These are phyloP conservation scores for Ictalurus punctatus DNA, from an alignment of 2,113 vertebrate genomes.

Conservation along the genomic window DNA sequence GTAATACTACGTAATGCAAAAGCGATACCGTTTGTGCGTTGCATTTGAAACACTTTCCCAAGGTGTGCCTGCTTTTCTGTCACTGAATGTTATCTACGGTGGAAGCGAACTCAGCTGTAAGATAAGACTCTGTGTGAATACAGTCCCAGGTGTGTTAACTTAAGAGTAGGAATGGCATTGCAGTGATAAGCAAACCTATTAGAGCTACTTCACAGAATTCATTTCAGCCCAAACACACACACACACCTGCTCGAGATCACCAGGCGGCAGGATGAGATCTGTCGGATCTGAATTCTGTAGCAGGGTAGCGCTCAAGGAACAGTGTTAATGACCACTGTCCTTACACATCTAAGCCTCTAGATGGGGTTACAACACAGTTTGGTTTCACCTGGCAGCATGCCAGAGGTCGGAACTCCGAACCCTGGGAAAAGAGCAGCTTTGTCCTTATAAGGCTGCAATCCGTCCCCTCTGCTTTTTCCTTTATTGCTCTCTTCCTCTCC, in stretches of 20 bases:
- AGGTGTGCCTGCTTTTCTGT: neutral
- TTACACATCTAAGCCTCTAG: slow-evolving; percentile 54
- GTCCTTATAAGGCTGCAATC: slow-evolving; percentile 80
- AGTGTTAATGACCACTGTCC: slow-evolving; percentile 7
- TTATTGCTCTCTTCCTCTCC: slow-evolving; percentile 71
- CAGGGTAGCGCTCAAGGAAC: neutral
- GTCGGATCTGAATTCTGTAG: neutral
- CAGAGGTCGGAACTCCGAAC: slow-evolving; percentile 70
- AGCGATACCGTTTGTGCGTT: neutral
- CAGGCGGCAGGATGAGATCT: neutral
- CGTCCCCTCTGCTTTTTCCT: slow-evolving; percentile 77
- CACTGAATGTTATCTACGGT: neutral
- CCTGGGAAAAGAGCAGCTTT: slow-evolving; percentile 79
- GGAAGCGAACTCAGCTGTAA: neutral
- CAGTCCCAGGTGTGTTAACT: neutral
- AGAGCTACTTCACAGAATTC: neutral
- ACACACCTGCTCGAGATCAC: neutral
- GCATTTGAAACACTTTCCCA: neutral
- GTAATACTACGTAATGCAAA: neutral
- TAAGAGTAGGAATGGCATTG: neutral
- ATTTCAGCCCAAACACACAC: neutral
- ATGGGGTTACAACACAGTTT: slow-evolving; percentile 61
- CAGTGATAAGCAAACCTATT: neutral
- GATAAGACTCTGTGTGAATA: neutral
- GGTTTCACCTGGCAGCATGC: slow-evolving; percentile 63